Evolutionary conservation across 2,888 invertebrate species (phyloP), one percentile per base, ranked within the genome.

Genomic region (Diaperis boleti): DNA sequence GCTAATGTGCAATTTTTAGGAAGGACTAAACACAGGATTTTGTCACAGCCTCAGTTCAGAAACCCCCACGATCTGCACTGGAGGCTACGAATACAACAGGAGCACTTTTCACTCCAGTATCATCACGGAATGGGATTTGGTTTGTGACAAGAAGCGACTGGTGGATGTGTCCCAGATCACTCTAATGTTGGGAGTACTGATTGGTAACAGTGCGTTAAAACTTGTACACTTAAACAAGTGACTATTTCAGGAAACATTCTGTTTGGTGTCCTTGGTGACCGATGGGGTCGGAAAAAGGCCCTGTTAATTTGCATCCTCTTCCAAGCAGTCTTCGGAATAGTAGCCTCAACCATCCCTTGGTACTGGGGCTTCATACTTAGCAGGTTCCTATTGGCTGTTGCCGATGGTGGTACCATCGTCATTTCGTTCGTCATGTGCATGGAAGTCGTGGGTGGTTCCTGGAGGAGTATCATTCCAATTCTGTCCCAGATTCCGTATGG

Each of bases 401-500:
- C 86, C 3, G 85, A 86, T 69, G 88, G 88, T 59, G 89, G 89
- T 2, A 85, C 87, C 18, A 84, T 86, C 65, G 85, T 88, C 11
- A 86, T 87, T 68, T 88, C 89, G 0, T 89, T 89, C 74, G 88
- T 90, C 1, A 79, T 89, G 69, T 87, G 87, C 76, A 85, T 87
- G 84, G 87, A 87, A 82, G 84, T 85, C 17, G 88, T 88, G 17
- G 85, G 87, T 54, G 87, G 87, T 31, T 84, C 84, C 77, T 88
- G 86, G 84, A 81, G 88, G 26, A 86, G 86, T 2, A 82, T 84
- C 50, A 82, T 88, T 52, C 87, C 88, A 7, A 84, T 88, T 33
- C 66, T 88, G n/a, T 86, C 87, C 69, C 88, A 88, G 76, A 78
- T 87, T 44, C 88, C 88, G 1, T 89, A 87, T 75, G 86, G 87